phyloP scores from a whole-genome alignment of 2,113 vertebrate genomes.

The Eptesicus fuscus region DNA sequence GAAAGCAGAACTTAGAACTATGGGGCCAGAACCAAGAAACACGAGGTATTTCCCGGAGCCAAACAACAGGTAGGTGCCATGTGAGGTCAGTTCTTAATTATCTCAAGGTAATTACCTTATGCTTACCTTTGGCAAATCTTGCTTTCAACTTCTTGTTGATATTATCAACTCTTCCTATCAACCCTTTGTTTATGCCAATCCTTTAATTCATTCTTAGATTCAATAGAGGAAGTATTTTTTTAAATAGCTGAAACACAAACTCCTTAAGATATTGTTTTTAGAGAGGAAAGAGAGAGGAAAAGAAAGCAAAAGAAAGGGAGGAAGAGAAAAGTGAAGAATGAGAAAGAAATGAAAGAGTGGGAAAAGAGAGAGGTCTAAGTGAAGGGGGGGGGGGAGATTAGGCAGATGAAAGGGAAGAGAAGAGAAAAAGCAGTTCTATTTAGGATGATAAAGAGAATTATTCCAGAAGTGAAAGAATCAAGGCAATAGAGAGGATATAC shows the following conservation, averaged over 20 bases:
- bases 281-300: background rate
- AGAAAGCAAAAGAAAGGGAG: background rate
- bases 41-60: background rate
- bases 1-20: slow-evolving; percentile 16
- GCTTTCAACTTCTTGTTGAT: slow-evolving; percentile 41
- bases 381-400: background rate
- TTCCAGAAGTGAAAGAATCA: background rate
- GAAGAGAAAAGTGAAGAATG: background rate
- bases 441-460: background rate
- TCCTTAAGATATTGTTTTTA: background rate
- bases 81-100: slow-evolving; percentile 12
- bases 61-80: background rate
- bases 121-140: slow-evolving; percentile 31
- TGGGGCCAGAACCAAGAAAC: background rate
- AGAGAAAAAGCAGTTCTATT: background rate
- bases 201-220: slow-evolving; percentile 27
- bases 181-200: background rate
- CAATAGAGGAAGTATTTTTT: background rate
- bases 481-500: background rate
- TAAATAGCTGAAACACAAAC: slow-evolving; percentile 13
- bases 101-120: background rate
- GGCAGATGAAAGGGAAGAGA: background rate
- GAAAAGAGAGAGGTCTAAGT: background rate
- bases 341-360: background rate
- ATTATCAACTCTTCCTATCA: background rate